Evolutionary conservation across 2,113 vertebrate genomes (phyloP).

Genomic region (Bos taurus): DNA sequence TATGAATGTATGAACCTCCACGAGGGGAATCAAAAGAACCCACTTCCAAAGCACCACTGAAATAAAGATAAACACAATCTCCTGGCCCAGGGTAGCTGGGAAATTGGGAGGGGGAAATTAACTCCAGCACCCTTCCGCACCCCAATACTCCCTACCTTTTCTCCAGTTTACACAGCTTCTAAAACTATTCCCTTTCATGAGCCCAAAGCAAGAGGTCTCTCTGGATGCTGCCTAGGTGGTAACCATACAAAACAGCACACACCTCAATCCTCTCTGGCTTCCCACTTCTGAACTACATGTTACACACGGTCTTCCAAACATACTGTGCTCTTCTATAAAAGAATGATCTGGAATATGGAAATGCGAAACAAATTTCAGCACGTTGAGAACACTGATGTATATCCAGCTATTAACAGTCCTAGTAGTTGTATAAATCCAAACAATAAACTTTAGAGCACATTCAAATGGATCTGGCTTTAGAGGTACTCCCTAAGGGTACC

Average conservation of each 20-base stretch:
- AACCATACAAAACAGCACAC: slow-evolving; percentile 7
- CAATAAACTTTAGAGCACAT: slow-evolving; percentile 77
- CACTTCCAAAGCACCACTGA: slow-evolving; percentile 70
- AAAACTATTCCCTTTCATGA: slow-evolving; percentile 41
- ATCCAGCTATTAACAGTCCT: slow-evolving; percentile 67
- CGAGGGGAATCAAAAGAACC: slow-evolving; percentile 56
- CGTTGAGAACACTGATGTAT: slow-evolving; percentile 60
- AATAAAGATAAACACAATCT: slow-evolving; percentile 6
- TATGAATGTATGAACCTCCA: slow-evolving; percentile 71
- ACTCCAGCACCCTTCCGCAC: background rate
- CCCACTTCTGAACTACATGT: slow-evolving; percentile 41
- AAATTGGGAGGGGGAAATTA: slow-evolving; percentile 32
- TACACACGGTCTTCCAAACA: slow-evolving; percentile 56
- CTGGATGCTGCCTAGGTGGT: background rate
- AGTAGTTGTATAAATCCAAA: slow-evolving; percentile 70
- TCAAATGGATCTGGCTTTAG: slow-evolving; percentile 78
- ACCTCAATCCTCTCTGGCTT: slow-evolving; percentile 1
- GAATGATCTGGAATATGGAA: slow-evolving; percentile 68
- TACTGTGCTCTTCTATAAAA: slow-evolving; percentile 61
- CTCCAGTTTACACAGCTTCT: slow-evolving; percentile 31
- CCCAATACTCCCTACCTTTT: background rate
- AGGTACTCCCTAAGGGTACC: slow-evolving; percentile 76
- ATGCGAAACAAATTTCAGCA: slow-evolving; percentile 65
- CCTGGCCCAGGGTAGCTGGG: slow-evolving; percentile 30
- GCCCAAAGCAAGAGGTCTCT: slow-evolving; percentile 27